phyloP scores from a whole-genome alignment of 2,113 vertebrate genomes.

The Polypterus bichir region DNA sequence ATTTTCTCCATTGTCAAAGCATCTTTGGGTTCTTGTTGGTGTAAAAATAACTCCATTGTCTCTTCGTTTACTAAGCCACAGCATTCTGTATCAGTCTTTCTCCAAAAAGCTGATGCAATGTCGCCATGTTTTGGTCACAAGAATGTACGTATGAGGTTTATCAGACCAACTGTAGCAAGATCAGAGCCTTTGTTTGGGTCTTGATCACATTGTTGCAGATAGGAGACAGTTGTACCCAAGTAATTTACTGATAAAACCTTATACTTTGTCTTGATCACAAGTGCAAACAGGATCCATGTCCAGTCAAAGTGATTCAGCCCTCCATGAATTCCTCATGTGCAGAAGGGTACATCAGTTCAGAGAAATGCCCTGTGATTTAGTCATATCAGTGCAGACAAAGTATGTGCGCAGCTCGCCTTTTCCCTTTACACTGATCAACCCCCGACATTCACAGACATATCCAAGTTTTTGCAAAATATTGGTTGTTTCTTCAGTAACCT shows the following conservation, averaged over 20 bases:
- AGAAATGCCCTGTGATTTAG: conserved; percentile 77
- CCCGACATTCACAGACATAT: conserved; percentile 86
- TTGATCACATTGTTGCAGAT: background rate
- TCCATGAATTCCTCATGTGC: background rate
- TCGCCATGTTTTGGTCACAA: too few species aligned
- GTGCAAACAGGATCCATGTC: background rate
- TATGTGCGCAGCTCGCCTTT: conserved; percentile 92
- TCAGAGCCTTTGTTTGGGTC: too few species aligned
- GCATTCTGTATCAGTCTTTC: too few species aligned
- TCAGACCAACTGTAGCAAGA: too few species aligned
- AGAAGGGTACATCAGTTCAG: conserved; percentile 53
- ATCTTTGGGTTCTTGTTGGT: too few species aligned
- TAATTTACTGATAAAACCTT: background rate
- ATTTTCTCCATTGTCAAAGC: too few species aligned
- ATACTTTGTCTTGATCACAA: background rate
- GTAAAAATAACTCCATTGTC: too few species aligned
- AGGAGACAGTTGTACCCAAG: background rate
- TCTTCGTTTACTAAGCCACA: too few species aligned
- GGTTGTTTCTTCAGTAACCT: conserved; percentile 89
- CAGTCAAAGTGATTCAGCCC: too few species aligned
- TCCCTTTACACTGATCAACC: conserved; percentile 88
- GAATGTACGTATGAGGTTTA: too few species aligned
- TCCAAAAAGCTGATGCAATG: too few species aligned
- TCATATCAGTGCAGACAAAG: conserved; percentile 86
- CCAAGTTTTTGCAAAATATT: conserved; percentile 68